Percentiles rank a stretch among this genome's conserved stretches.
Evolutionary conservation across 2,797 vertebrate species (phyloP).

Genomic region (Chaetophractus vellerosus): DNA sequence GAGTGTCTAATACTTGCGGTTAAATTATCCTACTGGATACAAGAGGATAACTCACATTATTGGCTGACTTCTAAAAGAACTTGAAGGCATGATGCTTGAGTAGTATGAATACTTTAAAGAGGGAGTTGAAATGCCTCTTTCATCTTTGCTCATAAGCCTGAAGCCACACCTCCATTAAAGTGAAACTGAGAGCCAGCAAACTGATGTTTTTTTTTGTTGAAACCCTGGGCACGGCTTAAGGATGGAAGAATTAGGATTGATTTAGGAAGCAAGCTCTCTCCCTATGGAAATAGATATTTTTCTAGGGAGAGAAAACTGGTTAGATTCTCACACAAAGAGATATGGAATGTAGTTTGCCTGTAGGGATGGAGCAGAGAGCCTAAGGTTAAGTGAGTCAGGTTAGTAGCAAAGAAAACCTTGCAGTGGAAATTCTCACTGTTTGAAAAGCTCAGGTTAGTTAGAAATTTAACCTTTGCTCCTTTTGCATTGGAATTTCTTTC

Average conservation of each 20-base stretch:
- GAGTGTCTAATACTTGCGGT: background rate
- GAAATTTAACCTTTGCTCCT: slow-evolving; percentile 11
- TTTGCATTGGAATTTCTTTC: background rate
- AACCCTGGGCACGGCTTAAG: background rate
- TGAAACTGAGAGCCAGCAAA: background rate
- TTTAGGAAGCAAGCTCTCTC: background rate
- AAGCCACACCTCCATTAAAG: background rate
- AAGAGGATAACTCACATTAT: background rate
- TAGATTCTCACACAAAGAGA: background rate
- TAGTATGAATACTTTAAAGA: background rate
- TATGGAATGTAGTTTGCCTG: slow-evolving; percentile 10
- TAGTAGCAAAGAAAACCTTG: background rate
- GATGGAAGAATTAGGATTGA: background rate
- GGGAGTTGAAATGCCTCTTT: background rate
- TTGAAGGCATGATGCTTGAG: background rate
- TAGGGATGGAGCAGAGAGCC: background rate
- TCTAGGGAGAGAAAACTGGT: background rate
- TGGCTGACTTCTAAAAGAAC: background rate
- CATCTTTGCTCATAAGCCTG: background rate
- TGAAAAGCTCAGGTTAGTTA: background rate
- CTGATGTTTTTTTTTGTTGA: background rate
- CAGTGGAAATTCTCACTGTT: background rate
- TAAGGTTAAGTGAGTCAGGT: background rate
- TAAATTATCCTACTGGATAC: background rate
- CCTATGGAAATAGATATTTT: background rate